Base-by-base conservation (phyloP, 1,140 invertebrate species). In the Orchesella cincta region DNA sequence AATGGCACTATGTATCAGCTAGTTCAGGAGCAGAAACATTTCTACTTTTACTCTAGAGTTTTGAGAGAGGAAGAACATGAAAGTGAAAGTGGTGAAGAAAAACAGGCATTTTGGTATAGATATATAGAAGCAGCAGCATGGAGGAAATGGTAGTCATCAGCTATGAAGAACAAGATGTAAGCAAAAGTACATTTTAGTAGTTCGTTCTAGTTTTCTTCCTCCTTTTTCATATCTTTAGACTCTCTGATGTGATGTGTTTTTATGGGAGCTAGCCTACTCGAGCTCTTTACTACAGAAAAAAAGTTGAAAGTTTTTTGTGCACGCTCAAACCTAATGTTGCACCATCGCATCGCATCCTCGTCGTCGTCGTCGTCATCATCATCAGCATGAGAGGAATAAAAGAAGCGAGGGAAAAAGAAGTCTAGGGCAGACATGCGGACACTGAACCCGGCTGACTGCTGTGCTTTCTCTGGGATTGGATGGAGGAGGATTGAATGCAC, bases 351-450 rank as follows among this genome's bases (percentile, higher is more conserved):
- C 39, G 39, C 20, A 46, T 8, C 39, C 8, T 46, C 20, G 39
- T 12, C 8, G 8, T 20, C 39, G 20, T 46, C 39, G 39, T 8
- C 20, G 8, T 8, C 39, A 46, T 12, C 8, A 46, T 8, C 39
- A 46, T 8, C 39, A 46, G 39, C 39, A 46, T 8, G 8, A 46
- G 39, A 46, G 39, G 20, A 46, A 31, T 5, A 33, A 29, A 29
- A 33, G 31, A 31, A 67, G 62, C 62, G 62, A 67, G 62, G 62
- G 62, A 67, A 67, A n/a, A 67, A 67, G 28, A 67, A 67, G 62
- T 67, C 62, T 67, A 33, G 62, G 62, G 28, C 62, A 67, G 62
- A 67, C 62, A 67, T 67, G 62, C 62, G 62, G 62, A 67, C 62
- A 67, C 8, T 67, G 62, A 67, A 67, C 62, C 62, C 62, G 62